Evolutionary conservation across 1,140 invertebrate species (phyloP).

Genomic region (Helicoverpa armigera): DNA sequence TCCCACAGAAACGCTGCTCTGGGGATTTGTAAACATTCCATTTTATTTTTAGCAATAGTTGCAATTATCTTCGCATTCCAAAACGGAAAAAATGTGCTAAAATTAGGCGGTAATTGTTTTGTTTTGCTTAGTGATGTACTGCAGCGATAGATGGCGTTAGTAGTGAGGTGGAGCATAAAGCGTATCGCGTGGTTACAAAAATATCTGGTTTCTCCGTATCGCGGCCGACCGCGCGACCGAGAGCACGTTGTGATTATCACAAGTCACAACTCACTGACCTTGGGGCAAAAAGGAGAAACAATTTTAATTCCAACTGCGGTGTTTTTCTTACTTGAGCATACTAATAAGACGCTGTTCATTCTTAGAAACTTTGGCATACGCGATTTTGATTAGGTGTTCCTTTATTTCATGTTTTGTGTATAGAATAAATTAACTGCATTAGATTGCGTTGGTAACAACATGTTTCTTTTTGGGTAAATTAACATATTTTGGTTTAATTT

Average conservation of each 20-base stretch:
- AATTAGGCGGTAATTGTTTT: not conserved
- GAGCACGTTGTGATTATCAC: conserved; percentile 71
- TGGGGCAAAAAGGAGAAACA: conserved; percentile 80
- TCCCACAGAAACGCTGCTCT: conserved; percentile 1
- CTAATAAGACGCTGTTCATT: conserved; percentile 65
- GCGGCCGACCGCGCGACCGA: conserved; percentile 51
- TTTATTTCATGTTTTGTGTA: conserved; percentile 4
- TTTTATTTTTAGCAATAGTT: conserved; percentile 6
- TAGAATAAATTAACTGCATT: not conserved
- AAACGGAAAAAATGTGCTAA: conserved; percentile 2
- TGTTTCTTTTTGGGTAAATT: not conserved
- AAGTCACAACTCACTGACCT: conserved; percentile 80
- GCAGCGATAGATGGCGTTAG: conserved; percentile 68
- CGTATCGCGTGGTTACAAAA: conserved; percentile 55
- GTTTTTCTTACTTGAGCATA: conserved; percentile 74
- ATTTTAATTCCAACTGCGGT: conserved; percentile 70
- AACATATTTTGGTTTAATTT: not conserved
- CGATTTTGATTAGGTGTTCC: conserved; percentile 37
- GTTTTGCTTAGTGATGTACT: conserved; percentile 38
- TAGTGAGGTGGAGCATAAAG: conserved; percentile 40
- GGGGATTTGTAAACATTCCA: not conserved
- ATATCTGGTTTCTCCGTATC: conserved; percentile 65
- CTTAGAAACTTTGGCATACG: conserved; percentile 53
- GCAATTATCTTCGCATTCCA: not conserved
- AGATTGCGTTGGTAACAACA: too few relatives aligned